Evolutionary conservation across 2,888 invertebrate genomes (phyloP).

Genomic region (Abrostola triplasia): DNA sequence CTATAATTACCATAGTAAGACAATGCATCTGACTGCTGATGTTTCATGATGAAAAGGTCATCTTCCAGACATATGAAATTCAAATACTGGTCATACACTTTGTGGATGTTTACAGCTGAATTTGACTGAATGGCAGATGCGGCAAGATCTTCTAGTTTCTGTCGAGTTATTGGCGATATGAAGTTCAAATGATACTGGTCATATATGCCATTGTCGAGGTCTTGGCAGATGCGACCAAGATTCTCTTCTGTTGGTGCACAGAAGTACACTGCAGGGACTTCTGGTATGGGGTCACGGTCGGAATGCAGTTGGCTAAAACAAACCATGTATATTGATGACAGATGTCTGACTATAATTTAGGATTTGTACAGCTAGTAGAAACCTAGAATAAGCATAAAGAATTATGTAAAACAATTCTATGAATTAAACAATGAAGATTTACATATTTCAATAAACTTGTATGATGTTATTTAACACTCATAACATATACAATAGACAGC

Average conservation of each 20-base stretch:
- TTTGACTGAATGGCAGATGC: conserved; percentile 96
- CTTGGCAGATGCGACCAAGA: conserved; percentile 96
- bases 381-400: too few relatives aligned
- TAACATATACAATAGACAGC: too few relatives aligned
- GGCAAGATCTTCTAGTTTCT: conserved; percentile 98
- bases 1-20: conserved; percentile 95
- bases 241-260: conserved; percentile 99
- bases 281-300: conserved; percentile 97
- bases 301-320: conserved; percentile 94
- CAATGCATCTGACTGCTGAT: conserved; percentile 96
- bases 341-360: too few relatives aligned
- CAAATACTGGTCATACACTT: conserved; percentile 99
- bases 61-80: conserved; percentile 99
- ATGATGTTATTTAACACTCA: too few relatives aligned
- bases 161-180: conserved; percentile 97
- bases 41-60: conserved; percentile 97
- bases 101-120: conserved; percentile 96
- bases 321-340: too few relatives aligned
- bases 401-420: too few relatives aligned
- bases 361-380: too few relatives aligned
- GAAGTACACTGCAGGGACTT: conserved; percentile 99
- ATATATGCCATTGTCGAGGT: conserved; percentile 95
- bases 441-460: too few relatives aligned
- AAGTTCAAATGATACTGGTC: conserved; percentile 99
- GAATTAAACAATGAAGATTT: too few relatives aligned